Evolutionary conservation across 1,140 invertebrate species (phyloP).

Genomic region (Holotrichia oblita): DNA sequence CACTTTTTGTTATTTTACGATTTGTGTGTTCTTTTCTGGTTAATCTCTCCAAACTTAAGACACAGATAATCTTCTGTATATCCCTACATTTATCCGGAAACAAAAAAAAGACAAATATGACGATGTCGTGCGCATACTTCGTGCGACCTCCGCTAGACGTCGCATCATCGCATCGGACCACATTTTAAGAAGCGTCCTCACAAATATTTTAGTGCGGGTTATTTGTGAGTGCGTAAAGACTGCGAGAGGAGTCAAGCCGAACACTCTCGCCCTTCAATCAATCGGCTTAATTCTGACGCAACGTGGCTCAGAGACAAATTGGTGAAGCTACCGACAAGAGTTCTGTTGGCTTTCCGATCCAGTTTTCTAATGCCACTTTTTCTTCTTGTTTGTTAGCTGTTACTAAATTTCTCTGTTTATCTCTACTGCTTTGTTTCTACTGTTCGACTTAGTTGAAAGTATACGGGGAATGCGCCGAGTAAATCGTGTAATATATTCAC

Average conservation of each 20-base stretch:
- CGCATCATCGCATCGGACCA: background rate
- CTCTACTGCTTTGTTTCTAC: background rate
- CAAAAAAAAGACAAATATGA: no score
- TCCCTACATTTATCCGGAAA: no score
- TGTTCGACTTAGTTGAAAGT: background rate
- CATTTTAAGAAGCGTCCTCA: background rate
- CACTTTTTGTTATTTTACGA: no score
- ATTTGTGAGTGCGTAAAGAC: conserved; percentile 14
- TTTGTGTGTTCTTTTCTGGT: no score
- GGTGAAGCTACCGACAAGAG: background rate
- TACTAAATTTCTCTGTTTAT: background rate
- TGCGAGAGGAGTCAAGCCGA: background rate
- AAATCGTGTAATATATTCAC: conserved; percentile 4
- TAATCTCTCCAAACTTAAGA: no score
- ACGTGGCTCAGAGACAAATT: background rate
- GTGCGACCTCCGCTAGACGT: background rate
- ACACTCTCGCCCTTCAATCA: conserved; percentile 19
- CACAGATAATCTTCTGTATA: no score
- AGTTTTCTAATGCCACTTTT: background rate
- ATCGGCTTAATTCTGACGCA: background rate
- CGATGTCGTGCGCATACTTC: background rate
- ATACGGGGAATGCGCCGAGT: conserved; percentile 9
- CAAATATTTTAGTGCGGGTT: conserved; percentile 1
- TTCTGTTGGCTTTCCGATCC: background rate
- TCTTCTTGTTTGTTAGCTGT: background rate